Evolutionary conservation across 2,113 vertebrate genomes (phyloP).

Genomic region (Istiophorus platypterus): DNA sequence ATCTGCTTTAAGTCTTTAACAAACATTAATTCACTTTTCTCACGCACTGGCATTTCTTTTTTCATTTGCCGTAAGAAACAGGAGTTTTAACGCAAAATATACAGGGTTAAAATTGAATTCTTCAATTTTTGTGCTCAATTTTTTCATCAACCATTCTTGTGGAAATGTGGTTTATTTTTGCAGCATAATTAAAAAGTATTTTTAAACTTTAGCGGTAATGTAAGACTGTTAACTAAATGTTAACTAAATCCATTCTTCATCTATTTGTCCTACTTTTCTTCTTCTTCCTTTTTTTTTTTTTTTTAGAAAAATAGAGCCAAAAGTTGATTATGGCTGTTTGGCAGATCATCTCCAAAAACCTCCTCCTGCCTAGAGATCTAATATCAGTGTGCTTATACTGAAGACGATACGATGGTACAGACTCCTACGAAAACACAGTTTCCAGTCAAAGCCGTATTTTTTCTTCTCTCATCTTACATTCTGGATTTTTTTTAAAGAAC

Average conservation of each 20-base stretch:
- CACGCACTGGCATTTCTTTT: no score
- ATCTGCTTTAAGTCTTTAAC: no score
- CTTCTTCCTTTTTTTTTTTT: background rate
- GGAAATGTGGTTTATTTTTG: background rate
- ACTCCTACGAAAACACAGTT: constrained; percentile 77
- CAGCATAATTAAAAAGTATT: background rate
- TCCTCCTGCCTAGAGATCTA: constrained; percentile 52
- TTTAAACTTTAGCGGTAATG: constrained; percentile 6
- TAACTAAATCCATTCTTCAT: background rate
- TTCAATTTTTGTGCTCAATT: no score
- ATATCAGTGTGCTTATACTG: constrained; percentile 73
- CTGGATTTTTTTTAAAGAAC: constrained; percentile 77
- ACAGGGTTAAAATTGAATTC: no score
- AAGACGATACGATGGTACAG: constrained; percentile 76
- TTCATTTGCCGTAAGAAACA: no score
- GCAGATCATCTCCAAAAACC: constrained; percentile 25
- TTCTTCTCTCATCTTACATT: constrained; percentile 73
- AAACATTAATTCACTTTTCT: no score
- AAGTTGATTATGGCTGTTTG: constrained; percentile 34
- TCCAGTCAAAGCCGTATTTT: constrained; percentile 57
- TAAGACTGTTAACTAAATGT: background rate
- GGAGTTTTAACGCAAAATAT: no score
- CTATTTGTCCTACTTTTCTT: background rate
- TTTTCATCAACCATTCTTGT: no score
- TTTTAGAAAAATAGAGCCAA: background rate